Conservation (phyloP, 2,113 vertebrate species). For the Steatornis caripensis region DNA sequence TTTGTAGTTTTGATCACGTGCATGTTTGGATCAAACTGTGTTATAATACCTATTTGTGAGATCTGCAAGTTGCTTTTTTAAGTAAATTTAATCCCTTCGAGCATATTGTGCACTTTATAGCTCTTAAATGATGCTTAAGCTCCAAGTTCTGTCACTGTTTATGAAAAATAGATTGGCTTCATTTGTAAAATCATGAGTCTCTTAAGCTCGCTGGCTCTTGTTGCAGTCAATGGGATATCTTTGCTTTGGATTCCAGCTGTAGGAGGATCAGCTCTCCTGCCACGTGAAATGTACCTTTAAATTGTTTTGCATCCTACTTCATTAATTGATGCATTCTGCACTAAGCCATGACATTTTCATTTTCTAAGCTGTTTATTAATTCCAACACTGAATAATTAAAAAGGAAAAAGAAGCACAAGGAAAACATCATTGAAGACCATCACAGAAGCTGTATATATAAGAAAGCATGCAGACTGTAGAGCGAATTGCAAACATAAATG, state of each 20-base stretch:
- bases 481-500: not conserved
- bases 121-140: not conserved
- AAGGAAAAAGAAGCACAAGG: not conserved
- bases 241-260: not conserved
- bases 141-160: not conserved
- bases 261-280: not conserved
- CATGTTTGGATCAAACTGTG: not conserved
- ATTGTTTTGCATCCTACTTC: not conserved
- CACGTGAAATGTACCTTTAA: slow-evolving; percentile 10
- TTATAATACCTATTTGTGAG: not conserved
- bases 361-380: slow-evolving; percentile 21
- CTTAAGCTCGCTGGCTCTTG: not conserved
- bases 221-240: not conserved
- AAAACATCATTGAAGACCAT: not conserved
- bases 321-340: not conserved
- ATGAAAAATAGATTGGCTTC: not conserved
- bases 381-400: not conserved
- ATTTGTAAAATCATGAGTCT: not conserved
- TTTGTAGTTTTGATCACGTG: not conserved
- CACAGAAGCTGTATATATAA: not conserved
- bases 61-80: not conserved
- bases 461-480: not conserved
- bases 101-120: not conserved
- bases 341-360: not conserved
- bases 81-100: not conserved